A percentile compares a stretch with the other conserved stretches of the same genome.
Conservation (phyloP, 1,140 invertebrate species). For the Drosophila rufa region DNA sequence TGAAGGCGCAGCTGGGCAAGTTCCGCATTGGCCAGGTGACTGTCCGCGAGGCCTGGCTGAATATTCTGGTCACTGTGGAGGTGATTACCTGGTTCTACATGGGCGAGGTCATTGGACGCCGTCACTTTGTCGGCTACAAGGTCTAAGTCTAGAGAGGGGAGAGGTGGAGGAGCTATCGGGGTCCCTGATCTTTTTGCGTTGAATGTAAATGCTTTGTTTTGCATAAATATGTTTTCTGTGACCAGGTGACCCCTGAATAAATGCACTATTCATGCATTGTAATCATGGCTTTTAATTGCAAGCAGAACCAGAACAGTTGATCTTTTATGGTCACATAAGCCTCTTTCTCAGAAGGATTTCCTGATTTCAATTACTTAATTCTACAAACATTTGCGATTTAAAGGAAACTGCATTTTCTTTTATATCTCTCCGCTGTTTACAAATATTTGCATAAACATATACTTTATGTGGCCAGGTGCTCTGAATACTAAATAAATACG, state of each 20-base stretch:
- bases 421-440: neutral
- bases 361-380: neutral
- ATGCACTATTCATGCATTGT: neutral
- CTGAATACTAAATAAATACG: constrained; percentile 1
- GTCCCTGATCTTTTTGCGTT: constrained; percentile 16
- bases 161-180: neutral
- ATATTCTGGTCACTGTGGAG: constrained; percentile 94
- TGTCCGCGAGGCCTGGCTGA: constrained; percentile 95
- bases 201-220: constrained; percentile 18
- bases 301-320: neutral
- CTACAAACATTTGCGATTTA: neutral
- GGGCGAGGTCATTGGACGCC: constrained; percentile 98
- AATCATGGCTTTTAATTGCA: neutral
- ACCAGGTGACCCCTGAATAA: constrained; percentile 18
- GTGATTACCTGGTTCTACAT: constrained; percentile 97
- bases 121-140: constrained; percentile 95
- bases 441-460: constrained; percentile 24
- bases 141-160: constrained; percentile 91
- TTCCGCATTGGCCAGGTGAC: constrained; percentile 91
- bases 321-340: too few species aligned
- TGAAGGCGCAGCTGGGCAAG: constrained; percentile 84
- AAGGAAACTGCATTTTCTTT: neutral
- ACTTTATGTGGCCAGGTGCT: constrained; percentile 31
- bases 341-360: neutral
- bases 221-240: constrained; percentile 11